Evolutionary conservation across 2,888 invertebrate genomes (phyloP).

Genomic region (Phyllotreta cruciferae): DNA sequence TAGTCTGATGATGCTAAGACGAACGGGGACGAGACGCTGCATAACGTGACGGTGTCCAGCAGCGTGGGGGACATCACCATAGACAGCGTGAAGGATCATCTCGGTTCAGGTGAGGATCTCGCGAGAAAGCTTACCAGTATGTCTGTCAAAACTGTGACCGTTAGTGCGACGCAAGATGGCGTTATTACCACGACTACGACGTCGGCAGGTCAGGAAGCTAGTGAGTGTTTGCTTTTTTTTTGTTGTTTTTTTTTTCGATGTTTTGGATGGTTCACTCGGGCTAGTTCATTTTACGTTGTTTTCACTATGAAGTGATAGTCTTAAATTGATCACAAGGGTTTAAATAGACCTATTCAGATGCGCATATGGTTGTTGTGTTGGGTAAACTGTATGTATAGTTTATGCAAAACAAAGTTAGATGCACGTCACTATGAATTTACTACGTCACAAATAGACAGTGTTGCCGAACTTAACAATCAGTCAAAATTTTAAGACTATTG

Average conservation of each 20-base stretch:
- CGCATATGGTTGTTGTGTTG: too few relatives aligned
- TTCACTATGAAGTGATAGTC: constrained; percentile 11
- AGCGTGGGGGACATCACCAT: constrained; percentile 89
- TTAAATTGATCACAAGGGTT: not conserved
- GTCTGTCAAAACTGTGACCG: constrained; percentile 68
- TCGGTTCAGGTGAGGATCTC: constrained; percentile 61
- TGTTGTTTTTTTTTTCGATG: constrained; percentile 42
- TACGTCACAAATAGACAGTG: too few relatives aligned
- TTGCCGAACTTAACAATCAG: too few relatives aligned
- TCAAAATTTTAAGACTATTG: not conserved
- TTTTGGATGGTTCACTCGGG: constrained; percentile 35
- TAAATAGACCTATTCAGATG: too few relatives aligned
- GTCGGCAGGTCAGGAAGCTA: constrained; percentile 60
- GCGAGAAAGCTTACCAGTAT: constrained; percentile 54
- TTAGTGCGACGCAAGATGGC: constrained; percentile 52
- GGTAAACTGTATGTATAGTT: too few relatives aligned
- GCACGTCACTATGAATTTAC: too few relatives aligned
- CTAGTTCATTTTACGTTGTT: constrained; percentile 12
- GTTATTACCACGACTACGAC: constrained; percentile 44
- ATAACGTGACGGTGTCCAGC: constrained; percentile 64
- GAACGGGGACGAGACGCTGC: constrained; percentile 60
- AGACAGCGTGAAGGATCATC: constrained; percentile 92
- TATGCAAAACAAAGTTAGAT: too few relatives aligned
- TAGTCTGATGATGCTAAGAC: constrained; percentile 53
- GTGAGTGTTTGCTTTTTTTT: constrained; percentile 60